phyloP scores from a whole-genome alignment of 2,888 invertebrate species.

The Eupithecia abbreviata region DNA sequence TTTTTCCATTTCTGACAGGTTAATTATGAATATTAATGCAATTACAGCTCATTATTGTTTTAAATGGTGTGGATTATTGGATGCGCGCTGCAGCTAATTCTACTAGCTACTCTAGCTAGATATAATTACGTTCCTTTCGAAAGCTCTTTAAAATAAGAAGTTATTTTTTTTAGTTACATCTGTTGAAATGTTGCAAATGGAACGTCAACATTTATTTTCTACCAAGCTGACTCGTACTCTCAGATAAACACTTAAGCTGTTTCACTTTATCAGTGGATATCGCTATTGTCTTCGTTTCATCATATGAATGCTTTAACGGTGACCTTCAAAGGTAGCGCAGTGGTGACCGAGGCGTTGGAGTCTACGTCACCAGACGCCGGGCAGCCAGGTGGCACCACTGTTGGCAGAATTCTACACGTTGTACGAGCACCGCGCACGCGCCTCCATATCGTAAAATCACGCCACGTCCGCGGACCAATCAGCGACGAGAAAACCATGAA shows the following conservation, averaged over 20 bases:
- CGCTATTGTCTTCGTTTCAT: slow-evolving; percentile 43
- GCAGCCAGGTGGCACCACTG: slow-evolving; percentile 67
- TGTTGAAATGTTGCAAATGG: background rate
- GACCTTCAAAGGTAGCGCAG: slow-evolving; percentile 59
- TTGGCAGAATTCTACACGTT: slow-evolving; percentile 42
- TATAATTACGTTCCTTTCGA: background rate
- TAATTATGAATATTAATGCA: slow-evolving; percentile 23
- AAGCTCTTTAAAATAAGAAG: background rate
- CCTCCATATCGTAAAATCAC: slow-evolving; percentile 65
- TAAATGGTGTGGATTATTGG: background rate
- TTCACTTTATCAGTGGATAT: slow-evolving; percentile 32
- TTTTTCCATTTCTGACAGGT: slow-evolving; percentile 16
- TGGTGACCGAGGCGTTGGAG: slow-evolving; percentile 53
- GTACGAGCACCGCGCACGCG: slow-evolving; percentile 47
- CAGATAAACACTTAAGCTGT: background rate
- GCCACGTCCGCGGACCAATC: slow-evolving; percentile 74
- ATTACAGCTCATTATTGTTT: slow-evolving; percentile 10
- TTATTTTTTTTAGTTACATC: background rate
- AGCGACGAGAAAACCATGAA: slow-evolving; percentile 58
- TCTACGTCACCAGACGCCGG: slow-evolving; percentile 56
- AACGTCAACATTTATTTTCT: background rate
- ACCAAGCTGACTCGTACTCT: background rate
- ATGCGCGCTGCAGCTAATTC: background rate
- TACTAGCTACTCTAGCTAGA: background rate
- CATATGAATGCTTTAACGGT: slow-evolving; percentile 51